A percentile compares a stretch with the other conserved stretches of the same genome.
Conservation (phyloP, 2,888 invertebrate species). For the Diogma glabrata region DNA sequence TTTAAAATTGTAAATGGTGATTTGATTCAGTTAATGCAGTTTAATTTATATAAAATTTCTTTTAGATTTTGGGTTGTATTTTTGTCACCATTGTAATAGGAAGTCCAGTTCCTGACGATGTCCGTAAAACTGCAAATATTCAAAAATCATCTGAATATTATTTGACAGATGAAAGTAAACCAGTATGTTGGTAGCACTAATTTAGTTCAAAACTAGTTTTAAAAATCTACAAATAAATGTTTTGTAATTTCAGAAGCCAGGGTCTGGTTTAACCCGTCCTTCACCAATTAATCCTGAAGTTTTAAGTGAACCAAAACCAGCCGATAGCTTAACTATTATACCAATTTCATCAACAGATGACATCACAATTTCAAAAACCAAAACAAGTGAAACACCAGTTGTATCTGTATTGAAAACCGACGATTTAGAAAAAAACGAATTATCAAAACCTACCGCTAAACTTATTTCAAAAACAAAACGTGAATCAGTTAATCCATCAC, state of each 20-base stretch:
- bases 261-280: slow-evolving; percentile 1
- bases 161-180: not conserved
- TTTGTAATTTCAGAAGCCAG: not conserved
- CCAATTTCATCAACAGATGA: not conserved
- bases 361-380: not conserved
- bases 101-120: slow-evolving; percentile 4
- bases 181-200: too few relatives aligned
- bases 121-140: slow-evolving; percentile 5
- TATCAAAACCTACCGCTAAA: not conserved
- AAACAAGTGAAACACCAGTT: not conserved
- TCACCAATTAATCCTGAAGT: slow-evolving; percentile 8
- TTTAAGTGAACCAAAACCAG: slow-evolving; percentile 9
- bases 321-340: not conserved
- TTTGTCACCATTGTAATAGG: too few relatives aligned
- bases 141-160: slow-evolving; percentile 9
- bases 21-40: too few relatives aligned
- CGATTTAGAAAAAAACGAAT: not conserved
- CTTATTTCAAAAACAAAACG: too few relatives aligned
- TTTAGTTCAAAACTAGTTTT: too few relatives aligned
- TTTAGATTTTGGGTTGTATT: too few relatives aligned
- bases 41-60: too few relatives aligned
- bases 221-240: not conserved
- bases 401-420: not conserved
- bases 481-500: too few relatives aligned
- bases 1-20: too few relatives aligned